Conservation (phyloP, 2,888 invertebrate species). For the Flexamia atlantica region DNA sequence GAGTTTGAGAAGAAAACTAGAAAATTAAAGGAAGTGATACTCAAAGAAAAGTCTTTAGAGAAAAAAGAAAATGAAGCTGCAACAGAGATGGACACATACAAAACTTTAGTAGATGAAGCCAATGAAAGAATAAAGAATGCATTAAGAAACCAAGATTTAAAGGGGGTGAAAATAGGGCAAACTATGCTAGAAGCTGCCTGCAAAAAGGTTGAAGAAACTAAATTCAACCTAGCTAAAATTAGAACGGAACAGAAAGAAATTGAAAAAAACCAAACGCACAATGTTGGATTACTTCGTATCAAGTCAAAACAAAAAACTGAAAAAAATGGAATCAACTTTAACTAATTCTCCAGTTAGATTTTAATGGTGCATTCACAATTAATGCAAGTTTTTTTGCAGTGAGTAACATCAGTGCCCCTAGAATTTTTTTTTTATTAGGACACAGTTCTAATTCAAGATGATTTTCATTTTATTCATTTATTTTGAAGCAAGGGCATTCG, state of each 20-base stretch:
- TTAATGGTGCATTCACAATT: no score
- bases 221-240: not conserved
- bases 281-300: conserved; percentile 22
- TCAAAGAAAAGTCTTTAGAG: conserved; percentile 35
- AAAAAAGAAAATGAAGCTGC: conserved; percentile 7
- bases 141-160: conserved; percentile 7
- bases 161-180: conserved; percentile 39
- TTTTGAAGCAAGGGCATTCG: no score
- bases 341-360: no score
- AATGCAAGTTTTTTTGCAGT: no score
- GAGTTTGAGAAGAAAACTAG: conserved; percentile 1
- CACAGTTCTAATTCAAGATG: no score
- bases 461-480: no score
- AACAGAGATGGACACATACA: conserved; percentile 13
- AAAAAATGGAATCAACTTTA: no score
- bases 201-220: conserved; percentile 9
- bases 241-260: conserved; percentile 36
- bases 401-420: no score
- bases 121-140: conserved; percentile 45
- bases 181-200: conserved; percentile 19
- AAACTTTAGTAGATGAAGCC: conserved; percentile 23
- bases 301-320: conserved; percentile 24
- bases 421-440: no score
- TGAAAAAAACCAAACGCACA: conserved; percentile 24
- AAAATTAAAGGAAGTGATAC: not conserved